Evolutionary conservation across 2,888 invertebrate genomes (phyloP).

Genomic region (Pristionchus japonicus): DNA sequence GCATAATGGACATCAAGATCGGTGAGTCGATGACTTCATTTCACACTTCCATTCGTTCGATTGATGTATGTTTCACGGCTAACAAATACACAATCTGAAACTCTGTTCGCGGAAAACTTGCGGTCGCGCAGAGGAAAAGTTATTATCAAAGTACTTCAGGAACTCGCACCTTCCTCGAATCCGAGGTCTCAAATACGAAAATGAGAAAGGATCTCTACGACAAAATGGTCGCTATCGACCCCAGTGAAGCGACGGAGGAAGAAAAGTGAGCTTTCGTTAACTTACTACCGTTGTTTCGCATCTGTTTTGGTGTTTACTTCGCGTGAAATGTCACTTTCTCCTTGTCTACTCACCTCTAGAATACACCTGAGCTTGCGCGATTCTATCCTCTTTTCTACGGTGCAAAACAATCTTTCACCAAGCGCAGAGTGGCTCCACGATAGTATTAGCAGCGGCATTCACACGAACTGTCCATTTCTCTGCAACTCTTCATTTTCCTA

Average conservation of each 20-base stretch:
- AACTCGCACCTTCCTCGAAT: conserved; percentile 87
- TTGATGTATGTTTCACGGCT: not conserved
- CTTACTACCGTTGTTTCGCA: not conserved
- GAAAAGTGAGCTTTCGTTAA: conserved; percentile 78
- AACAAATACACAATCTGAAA: not conserved
- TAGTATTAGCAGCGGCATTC: not conserved
- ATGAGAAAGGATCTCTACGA: conserved; percentile 90
- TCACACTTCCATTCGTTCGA: not conserved
- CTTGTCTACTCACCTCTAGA: not conserved
- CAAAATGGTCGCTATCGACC: conserved; percentile 94
- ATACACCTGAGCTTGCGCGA: not conserved
- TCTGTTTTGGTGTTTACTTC: not conserved
- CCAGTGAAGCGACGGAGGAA: conserved; percentile 86
- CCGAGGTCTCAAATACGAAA: conserved; percentile 90
- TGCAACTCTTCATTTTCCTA: not conserved
- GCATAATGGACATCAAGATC: conserved; percentile 96
- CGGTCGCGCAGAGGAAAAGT: too few relatives aligned
- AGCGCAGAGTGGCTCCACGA: not conserved
- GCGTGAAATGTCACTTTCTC: not conserved
- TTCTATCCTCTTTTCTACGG: not conserved
- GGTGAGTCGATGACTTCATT: conserved; percentile 78
- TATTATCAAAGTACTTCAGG: too few relatives aligned
- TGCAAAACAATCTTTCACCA: conserved; percentile 36
- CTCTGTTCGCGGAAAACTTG: too few relatives aligned
- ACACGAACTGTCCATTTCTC: not conserved